Base-by-base conservation (phyloP, 2,113 vertebrate genomes). In the Bufo bufo region DNA sequence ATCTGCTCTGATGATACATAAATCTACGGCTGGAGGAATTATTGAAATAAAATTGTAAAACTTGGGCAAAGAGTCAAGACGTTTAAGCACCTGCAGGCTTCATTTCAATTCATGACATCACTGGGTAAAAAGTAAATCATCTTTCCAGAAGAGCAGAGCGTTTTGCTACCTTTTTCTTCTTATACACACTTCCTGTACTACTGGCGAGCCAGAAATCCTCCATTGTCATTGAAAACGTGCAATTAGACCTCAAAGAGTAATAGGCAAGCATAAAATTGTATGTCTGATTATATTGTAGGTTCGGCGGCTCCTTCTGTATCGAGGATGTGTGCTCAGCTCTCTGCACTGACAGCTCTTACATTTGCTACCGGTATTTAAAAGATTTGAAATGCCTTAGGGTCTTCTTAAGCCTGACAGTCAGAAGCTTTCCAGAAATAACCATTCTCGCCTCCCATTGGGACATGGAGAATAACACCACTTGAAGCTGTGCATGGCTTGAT, bases 341-440 rank as follows among this genome's bases (percentile, higher is more conserved):
- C n/a, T 13, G 23, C 50, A n/a, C 77, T 87, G 85, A 87, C 85
- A 80, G 85, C 77, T 87, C 61, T 33, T 71, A 56, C 85, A 71
- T 85, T 80, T 80, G 85, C 77, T 45, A 66, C 50, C 63, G 63
- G 63, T 80, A 80, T 80, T 80, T 87, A 78, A 69, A 87, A 66
- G 85, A 80, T 56, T 71, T 69, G 63, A 80, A 69, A 81, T 63
- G 85, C 85, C 85, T 80, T 65, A 58, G 85, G 85, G 85, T 87
- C 85, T 86, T 86, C 61, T 80, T 87, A 80, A 87, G 77, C 49
- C 85, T 87, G 85, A 87, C 85, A 80, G 75, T 80, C 85, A 87
- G 77, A 80, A 78, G 77, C 77, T 87, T 87, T 69, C 85, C 63
- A 87, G 77, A 87, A 87, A 87, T 87, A 87, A 80, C 85, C 85